phyloP scores from a whole-genome alignment of 2,797 vertebrate species.

The Esox lucius region DNA sequence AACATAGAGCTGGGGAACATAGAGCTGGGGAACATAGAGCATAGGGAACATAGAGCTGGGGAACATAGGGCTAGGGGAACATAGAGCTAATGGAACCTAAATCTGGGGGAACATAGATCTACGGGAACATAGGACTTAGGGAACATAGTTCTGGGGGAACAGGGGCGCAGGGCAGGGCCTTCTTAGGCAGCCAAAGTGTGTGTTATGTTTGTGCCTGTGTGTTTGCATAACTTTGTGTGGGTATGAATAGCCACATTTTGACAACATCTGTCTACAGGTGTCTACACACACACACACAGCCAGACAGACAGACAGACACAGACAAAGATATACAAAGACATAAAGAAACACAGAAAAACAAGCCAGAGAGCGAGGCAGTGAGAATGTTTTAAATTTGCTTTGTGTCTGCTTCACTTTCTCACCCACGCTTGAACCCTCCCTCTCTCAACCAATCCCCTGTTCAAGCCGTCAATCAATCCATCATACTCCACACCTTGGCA shows the following conservation, averaged over 20 bases:
- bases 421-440: background rate
- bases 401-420: background rate
- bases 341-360: no score
- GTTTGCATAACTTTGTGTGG: background rate
- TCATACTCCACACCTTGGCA: background rate
- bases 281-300: background rate
- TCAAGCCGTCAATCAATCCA: conserved; percentile 33
- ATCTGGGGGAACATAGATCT: no score
- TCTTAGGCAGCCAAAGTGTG: background rate
- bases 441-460: conserved; percentile 4
- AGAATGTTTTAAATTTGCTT: background rate
- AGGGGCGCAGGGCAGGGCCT: no score
- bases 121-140: no score
- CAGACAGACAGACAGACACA: background rate
- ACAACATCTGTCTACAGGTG: background rate
- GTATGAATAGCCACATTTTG: background rate
- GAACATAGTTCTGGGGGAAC: no score
- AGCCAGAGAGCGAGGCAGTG: no score
- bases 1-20: no score
- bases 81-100: no score
- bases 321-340: no score
- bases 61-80: no score
- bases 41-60: no score
- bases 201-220: background rate
- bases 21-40: no score